Evolutionary conservation across 2,797 vertebrate genomes (phyloP), one percentile per base, ranked within the genome.

Genomic region (Miichthys miiuy): DNA sequence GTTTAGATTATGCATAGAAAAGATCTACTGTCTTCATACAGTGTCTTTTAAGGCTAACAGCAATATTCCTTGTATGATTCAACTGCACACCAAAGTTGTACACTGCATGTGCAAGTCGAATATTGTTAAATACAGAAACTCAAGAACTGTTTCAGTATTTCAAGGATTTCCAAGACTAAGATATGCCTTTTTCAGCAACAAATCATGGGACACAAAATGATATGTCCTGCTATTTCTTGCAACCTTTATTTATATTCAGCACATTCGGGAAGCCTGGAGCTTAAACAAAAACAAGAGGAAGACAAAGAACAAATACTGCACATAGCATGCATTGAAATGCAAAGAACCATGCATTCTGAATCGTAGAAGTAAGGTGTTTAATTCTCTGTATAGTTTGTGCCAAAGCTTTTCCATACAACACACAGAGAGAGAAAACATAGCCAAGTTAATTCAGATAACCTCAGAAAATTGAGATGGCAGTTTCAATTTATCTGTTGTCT

Each of bases 401-500:
- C 12, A 6, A 6, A 47, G 48, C 5, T 20, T 48, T 7, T 38
- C 30, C 21, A 56, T 41, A 64, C 18, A 11, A 42, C 38, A 20
- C 12, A 46, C 6, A 51, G 2, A 38, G n/a, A 12, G 27, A 55
- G 17, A 14, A 25, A 46, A 25, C 8, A 16, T 14, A 21, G n/a
- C 47, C 13, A 44, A 9, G 21, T 50, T 34, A 47, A 48, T 6
- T 3, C 38, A 5, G 56, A 61, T 25, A 21, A 56, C 6, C 4
- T 65, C 16, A 52, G 1, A 47, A 18, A 51, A 8, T 30, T 62
- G 6, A 52, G 18, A 60, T 21, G 13, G 38, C 21, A 4, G 25
- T 44, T 52, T 60, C 6, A 62, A 52, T 18, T 55, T 55, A 20
- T 67, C 47, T 65, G 54, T n/a, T 65, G 67, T 75, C 55, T 75